Percentiles rank a stretch among this genome's conserved stretches.
Conservation (phyloP, 2,113 vertebrate species). For the Pluvialis apricaria region DNA sequence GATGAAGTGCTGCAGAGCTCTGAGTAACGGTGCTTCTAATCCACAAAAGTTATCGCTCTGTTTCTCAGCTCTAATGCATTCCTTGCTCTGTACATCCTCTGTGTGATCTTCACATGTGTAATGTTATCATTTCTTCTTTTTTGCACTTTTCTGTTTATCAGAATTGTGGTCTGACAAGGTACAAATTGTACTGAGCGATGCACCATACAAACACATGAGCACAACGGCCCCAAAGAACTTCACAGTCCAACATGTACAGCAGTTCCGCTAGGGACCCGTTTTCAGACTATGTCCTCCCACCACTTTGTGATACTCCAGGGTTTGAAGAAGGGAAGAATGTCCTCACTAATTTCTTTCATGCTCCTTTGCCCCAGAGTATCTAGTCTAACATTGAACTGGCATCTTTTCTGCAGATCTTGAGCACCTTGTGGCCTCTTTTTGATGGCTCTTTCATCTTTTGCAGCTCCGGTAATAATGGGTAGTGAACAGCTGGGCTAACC, state of each 20-base stretch:
- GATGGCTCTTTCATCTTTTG: not conserved
- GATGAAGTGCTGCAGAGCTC: not conserved
- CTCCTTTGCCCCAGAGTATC: not conserved
- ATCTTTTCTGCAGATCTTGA: not conserved
- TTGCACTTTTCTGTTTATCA: not conserved
- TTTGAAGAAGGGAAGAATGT: not conserved
- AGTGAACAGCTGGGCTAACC: not conserved
- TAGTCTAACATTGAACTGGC: not conserved
- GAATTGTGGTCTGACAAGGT: not conserved
- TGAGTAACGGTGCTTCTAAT: not conserved
- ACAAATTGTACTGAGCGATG: not conserved
- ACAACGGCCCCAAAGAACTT: not conserved
- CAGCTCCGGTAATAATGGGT: not conserved
- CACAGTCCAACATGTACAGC: not conserved
- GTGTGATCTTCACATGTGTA: not conserved
- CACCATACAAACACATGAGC: not conserved
- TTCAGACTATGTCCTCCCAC: not conserved
- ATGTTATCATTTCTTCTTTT: not conserved
- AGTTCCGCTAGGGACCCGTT: not conserved
- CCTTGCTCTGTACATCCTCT: not conserved
- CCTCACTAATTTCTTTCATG: not conserved
- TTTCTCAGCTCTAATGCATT: not conserved
- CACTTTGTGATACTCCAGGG: no score
- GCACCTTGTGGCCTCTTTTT: not conserved
- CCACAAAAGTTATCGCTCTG: rapidly evolving